Conservation (phyloP, 2,888 invertebrate genomes). For the Morpho achilles region DNA sequence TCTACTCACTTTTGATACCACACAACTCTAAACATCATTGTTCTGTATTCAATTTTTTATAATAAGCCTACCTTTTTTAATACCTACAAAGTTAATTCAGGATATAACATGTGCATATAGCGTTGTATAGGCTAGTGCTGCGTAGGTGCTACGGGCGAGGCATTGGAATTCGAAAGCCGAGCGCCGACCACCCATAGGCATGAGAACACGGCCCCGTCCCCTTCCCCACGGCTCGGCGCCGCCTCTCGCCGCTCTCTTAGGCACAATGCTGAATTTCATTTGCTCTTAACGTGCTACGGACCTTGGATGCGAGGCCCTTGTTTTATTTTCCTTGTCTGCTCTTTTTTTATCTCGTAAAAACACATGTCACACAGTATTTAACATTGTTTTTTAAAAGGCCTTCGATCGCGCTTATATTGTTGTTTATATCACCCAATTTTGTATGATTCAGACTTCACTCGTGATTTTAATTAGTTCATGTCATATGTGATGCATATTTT, state of each 20-base stretch:
- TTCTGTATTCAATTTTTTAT: too few species aligned
- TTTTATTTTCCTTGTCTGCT: slow-evolving; percentile 31
- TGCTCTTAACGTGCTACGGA: slow-evolving; percentile 55
- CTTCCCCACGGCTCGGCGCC: slow-evolving; percentile 72
- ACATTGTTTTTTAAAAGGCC: too few species aligned
- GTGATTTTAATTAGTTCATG: too few species aligned
- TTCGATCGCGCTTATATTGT: too few species aligned
- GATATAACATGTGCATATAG: slow-evolving; percentile 13
- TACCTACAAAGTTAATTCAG: slow-evolving; percentile 7
- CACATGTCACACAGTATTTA: slow-evolving; percentile 16
- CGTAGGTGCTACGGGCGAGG: slow-evolving; percentile 74
- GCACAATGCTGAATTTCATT: slow-evolving; percentile 75
- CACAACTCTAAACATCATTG: too few species aligned
- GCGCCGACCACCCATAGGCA: slow-evolving; percentile 77
- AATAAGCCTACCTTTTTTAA: too few species aligned
- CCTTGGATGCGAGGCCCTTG: slow-evolving; percentile 39
- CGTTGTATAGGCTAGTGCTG: slow-evolving; percentile 29
- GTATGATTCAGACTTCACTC: too few species aligned
- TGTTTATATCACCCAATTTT: too few species aligned
- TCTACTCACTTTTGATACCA: too few species aligned
- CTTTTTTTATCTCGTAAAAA: slow-evolving; percentile 22
- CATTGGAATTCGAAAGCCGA: slow-evolving; percentile 78
- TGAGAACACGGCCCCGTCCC: slow-evolving; percentile 73
- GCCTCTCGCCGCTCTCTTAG: slow-evolving; percentile 69
- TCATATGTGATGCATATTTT: too few species aligned